These are phyloP conservation scores for Leptinotarsa juncta DNA, from an alignment of 2,888 invertebrate species.

Conservation along the genomic window DNA sequence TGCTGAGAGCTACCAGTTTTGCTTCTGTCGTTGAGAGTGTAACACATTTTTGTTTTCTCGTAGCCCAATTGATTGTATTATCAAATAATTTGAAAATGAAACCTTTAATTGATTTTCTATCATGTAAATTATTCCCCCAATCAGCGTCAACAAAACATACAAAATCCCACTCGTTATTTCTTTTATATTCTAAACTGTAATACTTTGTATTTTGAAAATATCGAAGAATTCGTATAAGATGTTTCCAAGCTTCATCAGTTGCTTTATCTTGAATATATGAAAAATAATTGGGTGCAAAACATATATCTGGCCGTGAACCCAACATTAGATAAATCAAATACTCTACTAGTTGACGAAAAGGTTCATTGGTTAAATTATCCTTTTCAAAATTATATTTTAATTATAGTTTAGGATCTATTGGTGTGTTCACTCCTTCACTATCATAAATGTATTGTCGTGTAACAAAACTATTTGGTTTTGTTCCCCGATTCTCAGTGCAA, in stretches of 20 bases:
- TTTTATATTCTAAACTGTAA: conserved; percentile 9
- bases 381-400: not conserved
- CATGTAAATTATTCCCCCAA: conserved; percentile 1
- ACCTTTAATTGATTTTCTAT: conserved; percentile 50
- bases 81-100: conserved; percentile 40
- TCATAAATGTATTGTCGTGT: too few species aligned
- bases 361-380: conserved; percentile 16
- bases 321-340: conserved; percentile 37
- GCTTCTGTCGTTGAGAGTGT: conserved; percentile 41
- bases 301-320: conserved; percentile 34
- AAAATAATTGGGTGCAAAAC: conserved; percentile 34
- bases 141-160: conserved; percentile 17
- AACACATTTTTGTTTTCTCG: conserved; percentile 37
- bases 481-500: too few species aligned
- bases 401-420: conserved; percentile 22
- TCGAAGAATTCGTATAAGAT: conserved; percentile 18
- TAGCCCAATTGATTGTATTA: conserved; percentile 56
- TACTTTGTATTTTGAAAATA: conserved; percentile 11
- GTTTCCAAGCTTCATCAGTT: conserved; percentile 18
- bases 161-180: not conserved
- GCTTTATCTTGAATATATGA: conserved; percentile 26
- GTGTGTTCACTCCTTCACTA: not conserved
- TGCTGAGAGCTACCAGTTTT: conserved; percentile 35
- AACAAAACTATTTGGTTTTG: too few species aligned
- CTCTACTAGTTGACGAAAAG: conserved; percentile 29